Conservation (phyloP, 2,888 invertebrate genomes). For the Atherix ibis region DNA sequence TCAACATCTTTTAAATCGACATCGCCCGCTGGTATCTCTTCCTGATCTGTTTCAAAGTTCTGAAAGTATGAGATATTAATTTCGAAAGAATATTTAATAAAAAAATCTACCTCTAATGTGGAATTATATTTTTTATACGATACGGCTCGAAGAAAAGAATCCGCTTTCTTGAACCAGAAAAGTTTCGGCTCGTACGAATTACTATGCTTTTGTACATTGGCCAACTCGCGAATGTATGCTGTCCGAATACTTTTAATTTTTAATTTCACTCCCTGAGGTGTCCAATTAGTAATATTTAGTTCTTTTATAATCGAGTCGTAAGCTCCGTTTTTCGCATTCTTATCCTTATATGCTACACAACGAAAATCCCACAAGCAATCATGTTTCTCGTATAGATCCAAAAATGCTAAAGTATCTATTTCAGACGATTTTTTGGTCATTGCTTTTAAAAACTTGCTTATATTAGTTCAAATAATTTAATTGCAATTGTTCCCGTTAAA, state of each 20-base stretch:
- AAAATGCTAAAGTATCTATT: conserved; percentile 22
- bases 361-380: conserved; percentile 24
- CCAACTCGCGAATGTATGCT: conserved; percentile 25
- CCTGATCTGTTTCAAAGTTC: no score
- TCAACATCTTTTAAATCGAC: no score
- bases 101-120: no score
- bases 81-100: no score
- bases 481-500: no score
- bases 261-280: conserved; percentile 22
- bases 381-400: conserved; percentile 23
- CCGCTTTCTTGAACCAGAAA: conserved; percentile 23
- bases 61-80: no score
- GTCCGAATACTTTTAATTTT: conserved; percentile 31
- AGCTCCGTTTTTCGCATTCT: conserved; percentile 20
- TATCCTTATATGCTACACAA: conserved; percentile 23
- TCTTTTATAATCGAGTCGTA: conserved; percentile 21
- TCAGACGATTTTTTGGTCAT: no score
- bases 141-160: conserved; percentile 20
- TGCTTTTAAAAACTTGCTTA: no score
- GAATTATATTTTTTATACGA: no score
- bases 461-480: no score
- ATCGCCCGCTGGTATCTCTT: no score
- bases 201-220: conserved; percentile 18
- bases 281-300: conserved; percentile 20
- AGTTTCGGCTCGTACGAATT: conserved; percentile 20